These are phyloP conservation scores for Ctenodactylus gundi DNA, from an alignment of 2,113 vertebrate genomes.

Conservation along the genomic window DNA sequence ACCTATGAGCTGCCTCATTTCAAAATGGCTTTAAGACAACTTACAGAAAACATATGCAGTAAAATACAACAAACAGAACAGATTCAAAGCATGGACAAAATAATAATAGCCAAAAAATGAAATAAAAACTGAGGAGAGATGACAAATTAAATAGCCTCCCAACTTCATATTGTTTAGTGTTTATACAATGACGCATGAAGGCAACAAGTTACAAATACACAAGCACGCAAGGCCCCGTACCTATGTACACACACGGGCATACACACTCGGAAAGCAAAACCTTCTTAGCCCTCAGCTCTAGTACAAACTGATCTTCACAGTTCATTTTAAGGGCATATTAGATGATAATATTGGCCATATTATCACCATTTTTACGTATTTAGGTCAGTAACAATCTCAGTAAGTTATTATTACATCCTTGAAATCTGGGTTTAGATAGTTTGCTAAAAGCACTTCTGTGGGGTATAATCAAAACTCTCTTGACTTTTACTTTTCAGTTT, in stretches of 20 bases:
- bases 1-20: neutral
- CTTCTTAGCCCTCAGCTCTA: neutral
- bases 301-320: neutral
- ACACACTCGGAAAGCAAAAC: neutral
- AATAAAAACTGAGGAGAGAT: neutral
- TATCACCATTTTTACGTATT: neutral
- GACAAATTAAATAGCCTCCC: neutral
- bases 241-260: accelerated
- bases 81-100: neutral
- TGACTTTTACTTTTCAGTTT: too few species aligned
- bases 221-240: neutral
- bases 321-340: neutral
- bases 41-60: neutral
- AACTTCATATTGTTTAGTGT: neutral
- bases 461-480: too few species aligned
- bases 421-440: neutral
- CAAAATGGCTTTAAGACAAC: neutral
- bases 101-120: neutral
- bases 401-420: neutral
- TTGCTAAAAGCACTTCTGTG: neutral
- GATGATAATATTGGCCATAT: neutral
- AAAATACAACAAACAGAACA: neutral
- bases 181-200: neutral
- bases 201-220: neutral
- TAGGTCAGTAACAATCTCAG: neutral